Evolutionary conservation across 2,888 invertebrate species (phyloP).

Genomic region (Cordilura impudica): DNA sequence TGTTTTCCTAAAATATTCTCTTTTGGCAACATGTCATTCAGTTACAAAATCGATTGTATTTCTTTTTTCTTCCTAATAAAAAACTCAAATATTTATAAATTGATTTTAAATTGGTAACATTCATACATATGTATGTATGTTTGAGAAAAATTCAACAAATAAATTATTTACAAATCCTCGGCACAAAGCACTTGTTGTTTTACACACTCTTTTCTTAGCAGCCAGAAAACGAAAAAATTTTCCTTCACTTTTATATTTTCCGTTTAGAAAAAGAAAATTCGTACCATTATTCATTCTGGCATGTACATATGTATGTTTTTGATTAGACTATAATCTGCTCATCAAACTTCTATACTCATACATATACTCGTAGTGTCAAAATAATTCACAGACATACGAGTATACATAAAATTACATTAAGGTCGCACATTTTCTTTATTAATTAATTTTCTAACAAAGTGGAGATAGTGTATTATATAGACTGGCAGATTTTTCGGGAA

Average conservation of each 20-base stretch:
- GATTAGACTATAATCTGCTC: slow-evolving; percentile 49
- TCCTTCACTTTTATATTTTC: background rate
- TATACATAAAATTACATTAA: too few relatives aligned
- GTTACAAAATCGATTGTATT: too few relatives aligned
- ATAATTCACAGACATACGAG: background rate
- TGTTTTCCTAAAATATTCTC: too few relatives aligned
- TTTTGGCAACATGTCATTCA: too few relatives aligned
- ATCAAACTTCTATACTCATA: slow-evolving; percentile 51
- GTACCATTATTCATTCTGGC: background rate
- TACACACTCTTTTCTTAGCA: background rate
- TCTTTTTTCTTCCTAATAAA: background rate
- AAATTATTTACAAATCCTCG: background rate
- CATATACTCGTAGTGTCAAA: background rate
- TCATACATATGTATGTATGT: background rate
- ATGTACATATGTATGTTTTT: slow-evolving; percentile 26
- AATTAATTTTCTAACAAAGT: too few relatives aligned
- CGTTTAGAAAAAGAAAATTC: background rate
- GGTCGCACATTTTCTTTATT: too few relatives aligned
- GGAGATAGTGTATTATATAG: too few relatives aligned
- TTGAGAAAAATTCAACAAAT: background rate
- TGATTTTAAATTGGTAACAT: background rate
- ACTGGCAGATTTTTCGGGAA: too few relatives aligned
- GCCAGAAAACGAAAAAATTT: background rate
- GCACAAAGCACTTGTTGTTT: background rate
- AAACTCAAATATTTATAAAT: slow-evolving; percentile 23